These are phyloP conservation scores for Catharus fuscescens DNA, from an alignment of 2,113 vertebrate species.

Conservation along the genomic window DNA sequence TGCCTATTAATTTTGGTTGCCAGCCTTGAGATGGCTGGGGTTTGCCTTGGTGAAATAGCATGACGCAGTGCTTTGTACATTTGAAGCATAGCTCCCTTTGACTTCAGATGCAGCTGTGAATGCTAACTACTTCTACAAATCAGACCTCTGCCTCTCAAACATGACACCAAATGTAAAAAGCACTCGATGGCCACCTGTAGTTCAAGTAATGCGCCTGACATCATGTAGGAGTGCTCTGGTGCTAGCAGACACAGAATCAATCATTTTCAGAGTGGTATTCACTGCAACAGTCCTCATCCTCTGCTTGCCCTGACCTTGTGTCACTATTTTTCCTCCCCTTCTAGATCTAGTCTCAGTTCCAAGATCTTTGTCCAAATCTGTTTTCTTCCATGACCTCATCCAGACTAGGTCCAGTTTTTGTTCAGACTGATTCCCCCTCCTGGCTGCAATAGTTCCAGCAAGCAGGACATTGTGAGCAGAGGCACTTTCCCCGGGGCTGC, in stretches of 20 bases:
- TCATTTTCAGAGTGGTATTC: background rate
- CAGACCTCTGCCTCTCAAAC: slow-evolving; percentile 1
- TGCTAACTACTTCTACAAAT: background rate
- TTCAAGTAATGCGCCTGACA: slow-evolving; percentile 1
- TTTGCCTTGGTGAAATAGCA: background rate
- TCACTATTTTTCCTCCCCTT: background rate
- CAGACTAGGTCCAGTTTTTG: background rate
- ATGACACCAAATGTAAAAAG: background rate
- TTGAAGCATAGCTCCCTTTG: background rate
- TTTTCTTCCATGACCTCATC: background rate
- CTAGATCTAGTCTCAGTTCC: background rate
- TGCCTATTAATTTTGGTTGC: background rate
- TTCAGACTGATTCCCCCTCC: background rate
- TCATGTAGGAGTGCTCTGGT: background rate
- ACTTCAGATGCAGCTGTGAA: background rate
- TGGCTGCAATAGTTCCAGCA: background rate
- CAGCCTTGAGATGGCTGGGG: background rate
- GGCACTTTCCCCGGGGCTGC: background rate
- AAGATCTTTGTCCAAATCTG: background rate
- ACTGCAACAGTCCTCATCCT: background rate
- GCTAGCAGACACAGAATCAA: background rate
- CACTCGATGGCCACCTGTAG: background rate
- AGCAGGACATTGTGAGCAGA: background rate
- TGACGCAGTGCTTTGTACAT: background rate
- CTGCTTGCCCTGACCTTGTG: background rate